Conservation (phyloP, 2,888 invertebrate species). For the Caenorhabditis parvicauda region DNA sequence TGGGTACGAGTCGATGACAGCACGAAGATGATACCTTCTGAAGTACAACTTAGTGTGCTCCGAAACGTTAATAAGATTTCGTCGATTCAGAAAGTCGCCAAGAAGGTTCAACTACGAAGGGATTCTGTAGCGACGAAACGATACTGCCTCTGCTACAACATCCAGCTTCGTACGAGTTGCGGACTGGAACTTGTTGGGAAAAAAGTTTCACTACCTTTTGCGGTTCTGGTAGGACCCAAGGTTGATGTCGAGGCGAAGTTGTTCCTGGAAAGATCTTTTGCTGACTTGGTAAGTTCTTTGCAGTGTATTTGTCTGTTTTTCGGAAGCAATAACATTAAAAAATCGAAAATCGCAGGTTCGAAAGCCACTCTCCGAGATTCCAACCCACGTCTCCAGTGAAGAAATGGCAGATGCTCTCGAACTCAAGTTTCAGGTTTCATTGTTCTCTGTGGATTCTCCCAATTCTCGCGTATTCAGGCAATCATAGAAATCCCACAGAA, state of each 20-base stretch:
- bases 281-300: constrained; percentile 38
- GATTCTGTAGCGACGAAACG: constrained; percentile 58
- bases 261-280: constrained; percentile 59
- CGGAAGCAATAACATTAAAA: constrained; percentile 5
- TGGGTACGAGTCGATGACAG: no score
- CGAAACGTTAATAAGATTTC: not conserved
- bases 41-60: no score
- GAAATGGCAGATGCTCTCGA: constrained; percentile 60
- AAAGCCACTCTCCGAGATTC: constrained; percentile 57
- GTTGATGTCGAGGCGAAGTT: constrained; percentile 60
- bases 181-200: constrained; percentile 57
- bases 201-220: constrained; percentile 60
- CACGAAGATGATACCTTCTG: no score
- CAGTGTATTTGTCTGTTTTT: not conserved
- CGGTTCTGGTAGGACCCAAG: constrained; percentile 60
- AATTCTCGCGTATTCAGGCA: constrained; percentile 35
- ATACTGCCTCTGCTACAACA: constrained; percentile 59
- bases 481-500: constrained; percentile 61
- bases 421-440: constrained; percentile 58
- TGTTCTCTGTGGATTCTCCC: not conserved
- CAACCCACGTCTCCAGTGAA: constrained; percentile 42
- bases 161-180: constrained; percentile 50
- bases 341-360: constrained; percentile 37
- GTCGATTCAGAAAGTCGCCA: constrained; percentile 53
- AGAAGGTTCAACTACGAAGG: constrained; percentile 59